These are phyloP conservation scores for Rhineura floridana DNA, from an alignment of 2,113 vertebrate species.

Conservation along the genomic window DNA sequence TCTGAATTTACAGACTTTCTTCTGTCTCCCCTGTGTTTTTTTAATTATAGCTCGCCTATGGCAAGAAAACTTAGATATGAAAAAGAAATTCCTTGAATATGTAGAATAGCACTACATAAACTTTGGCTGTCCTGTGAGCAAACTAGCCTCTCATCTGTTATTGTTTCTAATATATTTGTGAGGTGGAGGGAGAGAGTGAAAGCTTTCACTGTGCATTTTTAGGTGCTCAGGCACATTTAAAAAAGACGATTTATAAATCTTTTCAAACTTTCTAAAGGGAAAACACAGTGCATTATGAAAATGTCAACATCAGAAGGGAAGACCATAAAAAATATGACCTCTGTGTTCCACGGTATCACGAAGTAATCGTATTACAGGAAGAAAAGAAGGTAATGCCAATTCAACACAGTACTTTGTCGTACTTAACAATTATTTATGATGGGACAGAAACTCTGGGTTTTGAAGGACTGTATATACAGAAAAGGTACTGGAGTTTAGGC, in stretches of 20 bases:
- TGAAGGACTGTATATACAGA: constrained; percentile 35
- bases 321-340: constrained; percentile 68
- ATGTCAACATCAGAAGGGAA: constrained; percentile 79
- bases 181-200: constrained; percentile 8
- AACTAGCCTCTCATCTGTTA: constrained; percentile 55
- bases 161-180: constrained; percentile 65
- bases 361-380: constrained; percentile 75
- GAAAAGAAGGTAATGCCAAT: constrained; percentile 75
- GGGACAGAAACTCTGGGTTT: constrained; percentile 36
- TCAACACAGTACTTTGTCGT: constrained; percentile 37
- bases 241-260: constrained; percentile 66
- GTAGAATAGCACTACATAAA: constrained; percentile 20
- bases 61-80: constrained; percentile 12
- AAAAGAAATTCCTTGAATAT: constrained; percentile 22
- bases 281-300: constrained; percentile 72
- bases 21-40: not conserved
- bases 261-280: constrained; percentile 74
- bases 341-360: constrained; percentile 73
- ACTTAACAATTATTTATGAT: constrained; percentile 55
- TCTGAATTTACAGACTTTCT: not conserved
- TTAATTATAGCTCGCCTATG: not conserved
- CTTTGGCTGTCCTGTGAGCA: not conserved
- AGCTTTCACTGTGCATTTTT: constrained; percentile 54
- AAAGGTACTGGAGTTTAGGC: not conserved
- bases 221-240: constrained; percentile 51